Conservation (phyloP, 2,888 invertebrate genomes). For the Griposia aprilina region DNA sequence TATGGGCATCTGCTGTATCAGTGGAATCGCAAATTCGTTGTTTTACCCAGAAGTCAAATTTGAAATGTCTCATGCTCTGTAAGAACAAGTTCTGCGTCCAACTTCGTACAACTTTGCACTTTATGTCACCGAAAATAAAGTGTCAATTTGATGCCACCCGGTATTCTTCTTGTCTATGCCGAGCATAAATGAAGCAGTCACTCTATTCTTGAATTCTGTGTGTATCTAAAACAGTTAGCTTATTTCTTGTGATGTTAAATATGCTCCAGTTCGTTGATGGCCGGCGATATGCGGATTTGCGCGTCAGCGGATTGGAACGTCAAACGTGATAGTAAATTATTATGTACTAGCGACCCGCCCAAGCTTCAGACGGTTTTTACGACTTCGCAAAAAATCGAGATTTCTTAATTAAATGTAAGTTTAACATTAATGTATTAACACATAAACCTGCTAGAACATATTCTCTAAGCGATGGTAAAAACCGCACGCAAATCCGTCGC, state of each 20-base stretch:
- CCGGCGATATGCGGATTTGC: constrained; percentile 39
- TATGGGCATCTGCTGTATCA: neutral
- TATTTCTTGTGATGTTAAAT: constrained; percentile 41
- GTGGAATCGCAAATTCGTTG: neutral
- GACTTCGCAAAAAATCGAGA: too few relatives aligned
- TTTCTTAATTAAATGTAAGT: too few relatives aligned
- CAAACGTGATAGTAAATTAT: constrained; percentile 11
- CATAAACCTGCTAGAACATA: too few relatives aligned
- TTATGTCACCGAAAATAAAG: constrained; percentile 4
- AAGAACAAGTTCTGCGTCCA: neutral
- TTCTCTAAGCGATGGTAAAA: too few relatives aligned
- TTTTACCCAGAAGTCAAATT: neutral
- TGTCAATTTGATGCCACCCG: neutral
- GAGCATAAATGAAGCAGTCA: neutral
- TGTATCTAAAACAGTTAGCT: constrained; percentile 23
- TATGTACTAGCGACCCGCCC: neutral
- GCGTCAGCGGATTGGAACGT: constrained; percentile 25
- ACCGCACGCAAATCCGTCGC: too few relatives aligned
- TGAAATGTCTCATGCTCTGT: neutral
- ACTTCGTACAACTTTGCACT: constrained; percentile 14
- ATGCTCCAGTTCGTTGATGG: constrained; percentile 40
- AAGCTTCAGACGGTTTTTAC: too few relatives aligned
- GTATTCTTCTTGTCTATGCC: neutral
- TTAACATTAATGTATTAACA: too few relatives aligned
- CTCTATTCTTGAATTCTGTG: constrained; percentile 20